A percentile compares a stretch with the other conserved stretches of the same genome.
Evolutionary conservation across 2,888 invertebrate species (phyloP).

Genomic region (Auanema freiburgensis): DNA sequence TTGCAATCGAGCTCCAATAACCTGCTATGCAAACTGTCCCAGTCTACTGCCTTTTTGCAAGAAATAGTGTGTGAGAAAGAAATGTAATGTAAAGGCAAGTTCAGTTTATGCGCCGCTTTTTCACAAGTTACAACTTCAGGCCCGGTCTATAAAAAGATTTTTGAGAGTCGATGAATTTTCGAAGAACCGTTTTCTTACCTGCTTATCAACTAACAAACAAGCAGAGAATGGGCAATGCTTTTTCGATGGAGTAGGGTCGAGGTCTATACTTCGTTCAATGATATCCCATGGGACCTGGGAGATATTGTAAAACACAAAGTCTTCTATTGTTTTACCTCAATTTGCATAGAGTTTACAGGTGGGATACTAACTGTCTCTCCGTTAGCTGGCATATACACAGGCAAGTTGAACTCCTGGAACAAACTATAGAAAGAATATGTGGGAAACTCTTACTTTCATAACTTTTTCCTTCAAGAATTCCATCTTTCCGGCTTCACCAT

Average conservation of each 20-base stretch:
- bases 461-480: conserved; percentile 94
- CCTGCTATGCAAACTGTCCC: conserved; percentile 33
- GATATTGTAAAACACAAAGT: neutral
- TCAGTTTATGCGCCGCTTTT: conserved; percentile 39
- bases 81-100: conserved; percentile 37
- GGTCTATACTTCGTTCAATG: conserved; percentile 29
- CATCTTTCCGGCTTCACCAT: conserved; percentile 98
- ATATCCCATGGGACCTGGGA: conserved; percentile 23
- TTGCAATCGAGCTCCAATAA: conserved; percentile 44
- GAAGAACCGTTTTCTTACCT: conserved; percentile 16
- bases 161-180: neutral
- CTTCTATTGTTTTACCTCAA: conserved; percentile 17
- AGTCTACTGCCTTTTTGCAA: conserved; percentile 29
- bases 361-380: conserved; percentile 88
- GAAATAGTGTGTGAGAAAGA: conserved; percentile 40
- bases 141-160: conserved; percentile 7
- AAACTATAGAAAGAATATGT: neutral
- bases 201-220: conserved; percentile 45
- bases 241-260: conserved; percentile 52
- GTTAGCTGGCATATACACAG: conserved; percentile 78
- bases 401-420: conserved; percentile 54
- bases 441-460: conserved; percentile 69
- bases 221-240: conserved; percentile 55
- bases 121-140: conserved; percentile 46
- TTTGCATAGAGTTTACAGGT: conserved; percentile 37